A percentile compares a stretch with the other conserved stretches of the same genome.
Evolutionary conservation across 2,113 vertebrate species (phyloP).

Genomic region (Oncorhynchus masou): DNA sequence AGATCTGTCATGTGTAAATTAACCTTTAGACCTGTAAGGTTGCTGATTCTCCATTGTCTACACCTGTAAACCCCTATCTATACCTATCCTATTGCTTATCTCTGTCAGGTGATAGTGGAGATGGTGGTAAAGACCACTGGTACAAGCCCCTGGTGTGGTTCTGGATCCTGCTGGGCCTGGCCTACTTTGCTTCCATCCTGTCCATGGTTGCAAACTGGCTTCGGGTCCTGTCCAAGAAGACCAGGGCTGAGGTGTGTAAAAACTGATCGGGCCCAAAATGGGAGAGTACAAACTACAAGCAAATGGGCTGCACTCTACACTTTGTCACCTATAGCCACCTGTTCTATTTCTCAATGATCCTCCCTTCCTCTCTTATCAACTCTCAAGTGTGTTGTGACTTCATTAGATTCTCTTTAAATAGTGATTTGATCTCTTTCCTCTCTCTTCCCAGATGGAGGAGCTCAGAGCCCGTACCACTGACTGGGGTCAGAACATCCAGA

Average conservation of each 20-base stretch:
- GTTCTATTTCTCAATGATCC: background rate
- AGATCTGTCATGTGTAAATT: background rate
- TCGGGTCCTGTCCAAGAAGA: constrained; percentile 83
- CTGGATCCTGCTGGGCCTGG: constrained; percentile 88
- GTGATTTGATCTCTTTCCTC: background rate
- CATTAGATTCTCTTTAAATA: no score
- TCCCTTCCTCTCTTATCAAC: constrained; percentile 7
- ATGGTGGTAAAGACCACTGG: constrained; percentile 66
- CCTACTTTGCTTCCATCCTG: constrained; percentile 89
- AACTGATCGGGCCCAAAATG: background rate
- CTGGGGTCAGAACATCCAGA: constrained; percentile 84
- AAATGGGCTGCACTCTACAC: background rate
- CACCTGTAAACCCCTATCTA: background rate
- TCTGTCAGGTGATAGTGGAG: constrained; percentile 60
- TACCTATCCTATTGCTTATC: constrained; percentile 11
- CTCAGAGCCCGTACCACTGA: constrained; percentile 85
- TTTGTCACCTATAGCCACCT: background rate
- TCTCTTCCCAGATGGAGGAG: constrained; percentile 80
- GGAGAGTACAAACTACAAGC: background rate
- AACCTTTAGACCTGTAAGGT: background rate
- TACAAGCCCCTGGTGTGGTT: constrained; percentile 91
- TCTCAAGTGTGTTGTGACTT: background rate
- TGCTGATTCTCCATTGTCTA: background rate
- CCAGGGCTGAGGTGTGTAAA: constrained; percentile 75
- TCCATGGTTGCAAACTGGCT: constrained; percentile 92